Conservation (phyloP, 1,140 invertebrate species). For the Dermatophagoides farinae region DNA sequence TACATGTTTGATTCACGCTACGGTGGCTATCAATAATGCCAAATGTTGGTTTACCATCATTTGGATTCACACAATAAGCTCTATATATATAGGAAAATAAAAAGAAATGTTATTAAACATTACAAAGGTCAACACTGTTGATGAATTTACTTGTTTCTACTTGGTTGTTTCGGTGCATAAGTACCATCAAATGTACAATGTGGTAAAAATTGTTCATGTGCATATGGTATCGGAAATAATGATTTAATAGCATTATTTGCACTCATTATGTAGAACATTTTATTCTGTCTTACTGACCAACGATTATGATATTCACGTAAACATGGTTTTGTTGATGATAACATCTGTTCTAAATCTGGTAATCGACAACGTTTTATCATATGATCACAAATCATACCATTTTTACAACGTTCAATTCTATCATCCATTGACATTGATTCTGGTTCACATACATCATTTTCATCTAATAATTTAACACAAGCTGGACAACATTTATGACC, state of each 20-base stretch:
- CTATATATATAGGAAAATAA: not conserved
- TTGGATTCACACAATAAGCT: constrained; percentile 1
- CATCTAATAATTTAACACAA: not conserved
- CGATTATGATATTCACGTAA: not conserved
- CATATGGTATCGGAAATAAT: not conserved
- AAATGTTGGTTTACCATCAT: constrained; percentile 1
- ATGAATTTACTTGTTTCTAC: not conserved
- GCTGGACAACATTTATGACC: not conserved
- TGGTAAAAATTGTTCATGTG: not conserved
- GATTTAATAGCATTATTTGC: not conserved
- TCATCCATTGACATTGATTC: too few relatives aligned
- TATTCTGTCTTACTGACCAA: not conserved
- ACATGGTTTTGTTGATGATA: not conserved
- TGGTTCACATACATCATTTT: not conserved
- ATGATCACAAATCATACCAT: not conserved
- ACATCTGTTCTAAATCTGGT: not conserved
- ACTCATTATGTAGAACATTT: not conserved
- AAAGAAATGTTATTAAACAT: too few relatives aligned
- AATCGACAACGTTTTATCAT: not conserved
- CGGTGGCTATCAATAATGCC: not conserved
- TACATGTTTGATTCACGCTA: not conserved
- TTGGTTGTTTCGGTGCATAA: not conserved
- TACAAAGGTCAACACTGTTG: too few relatives aligned
- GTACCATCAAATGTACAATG: not conserved
- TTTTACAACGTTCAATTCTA: not conserved